Base-by-base conservation (phyloP, 2,797 vertebrate genomes). In the Sebastes itinus region DNA sequence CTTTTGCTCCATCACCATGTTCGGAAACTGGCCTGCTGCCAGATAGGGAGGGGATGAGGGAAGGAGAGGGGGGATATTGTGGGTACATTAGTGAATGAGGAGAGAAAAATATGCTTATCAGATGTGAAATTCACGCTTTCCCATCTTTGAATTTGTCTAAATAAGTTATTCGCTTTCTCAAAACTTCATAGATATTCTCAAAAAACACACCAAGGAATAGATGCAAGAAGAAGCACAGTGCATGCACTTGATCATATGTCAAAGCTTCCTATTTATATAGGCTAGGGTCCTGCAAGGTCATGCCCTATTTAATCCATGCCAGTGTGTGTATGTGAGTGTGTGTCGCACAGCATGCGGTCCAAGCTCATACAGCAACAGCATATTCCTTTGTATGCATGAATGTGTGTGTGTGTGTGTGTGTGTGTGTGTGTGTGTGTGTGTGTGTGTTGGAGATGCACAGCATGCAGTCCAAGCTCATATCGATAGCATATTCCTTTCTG, bases 1-100 rank as follows among this genome's bases (percentile, higher is more conserved):
- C 83, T 90, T 92, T 90, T 91, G 71, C 89, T 90, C 90, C 87
- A 90, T 93, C 86, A 83, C 87, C 64, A 62, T 80, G 87, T 78
- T 85, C 13, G 63, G 81, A 92, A 90, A 86, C 81, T 92, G 90
- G 89, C 86, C 69, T 6, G 46, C 62, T 80, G 87, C 91, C 92
- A 93, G 78, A 82, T 59, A 10, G 84, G 76, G 78, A 87, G 81
- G 56, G 35, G 74, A 68, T 32, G 74, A 71, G 65, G 60, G 66
- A 81, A 87, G 70, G 62, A 82, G 49, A 67, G 77, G 28, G 28
- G 38, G 30, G 62, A 78, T 78, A 71, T 71, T 56, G 55, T 75
- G 73, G 72, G 61, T 85, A 59, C 82, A 88, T 91, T 86, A 84
- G 79, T 74, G 75, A 83, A 84, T 80, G 73, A 84, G 66, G 61